phyloP scores from a whole-genome alignment of 2,113 vertebrate genomes.

The Leptodactylus fuscus region DNA sequence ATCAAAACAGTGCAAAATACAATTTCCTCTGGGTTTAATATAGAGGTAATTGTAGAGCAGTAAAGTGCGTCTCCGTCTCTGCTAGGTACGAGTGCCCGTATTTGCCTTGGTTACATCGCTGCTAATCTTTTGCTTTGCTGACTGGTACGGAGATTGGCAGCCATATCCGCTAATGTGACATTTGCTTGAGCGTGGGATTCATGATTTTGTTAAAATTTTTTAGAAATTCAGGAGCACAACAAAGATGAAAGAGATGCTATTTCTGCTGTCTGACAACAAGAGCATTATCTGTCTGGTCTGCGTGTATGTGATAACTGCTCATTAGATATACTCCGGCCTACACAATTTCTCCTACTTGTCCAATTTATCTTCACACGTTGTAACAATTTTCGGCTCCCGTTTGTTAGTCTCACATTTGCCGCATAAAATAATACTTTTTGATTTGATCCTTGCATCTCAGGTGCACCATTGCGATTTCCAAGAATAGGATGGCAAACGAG shows the following conservation, averaged over 20 bases:
- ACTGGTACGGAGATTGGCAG: not conserved
- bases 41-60: not conserved
- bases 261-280: not conserved
- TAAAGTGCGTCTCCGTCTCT: not conserved
- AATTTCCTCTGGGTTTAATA: conserved; percentile 26
- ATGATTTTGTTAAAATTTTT: not conserved
- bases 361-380: not conserved
- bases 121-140: not conserved
- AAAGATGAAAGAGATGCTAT: conserved; percentile 29
- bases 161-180: not conserved
- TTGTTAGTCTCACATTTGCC: too few relatives aligned
- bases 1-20: conserved; percentile 14
- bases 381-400: not conserved
- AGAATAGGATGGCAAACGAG: too few relatives aligned
- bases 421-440: not conserved
- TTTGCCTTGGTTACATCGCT: not conserved
- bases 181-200: not conserved
- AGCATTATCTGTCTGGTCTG: not conserved
- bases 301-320: not conserved
- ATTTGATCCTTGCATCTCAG: too few relatives aligned
- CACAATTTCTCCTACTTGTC: not conserved
- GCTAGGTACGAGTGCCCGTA: not conserved
- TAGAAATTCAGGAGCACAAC: conserved; percentile 6
- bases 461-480: too few relatives aligned
- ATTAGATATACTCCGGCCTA: not conserved